Conservation (phyloP, 2,888 invertebrate species). For the Yponomeuta cagnagella region DNA sequence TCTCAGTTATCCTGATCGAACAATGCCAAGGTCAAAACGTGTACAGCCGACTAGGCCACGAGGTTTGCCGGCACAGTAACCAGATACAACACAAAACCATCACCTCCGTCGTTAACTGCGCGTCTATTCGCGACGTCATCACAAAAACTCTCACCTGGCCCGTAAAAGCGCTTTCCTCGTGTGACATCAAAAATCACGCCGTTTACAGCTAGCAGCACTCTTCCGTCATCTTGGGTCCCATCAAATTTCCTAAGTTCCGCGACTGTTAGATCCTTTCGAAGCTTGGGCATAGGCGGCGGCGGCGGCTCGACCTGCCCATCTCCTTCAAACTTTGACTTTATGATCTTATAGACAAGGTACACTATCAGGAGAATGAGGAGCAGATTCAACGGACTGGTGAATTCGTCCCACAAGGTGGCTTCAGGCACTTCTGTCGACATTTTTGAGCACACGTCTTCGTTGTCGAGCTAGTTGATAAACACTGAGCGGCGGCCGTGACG, state of each 20-base stretch:
- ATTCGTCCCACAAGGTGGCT: constrained; percentile 57
- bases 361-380: constrained; percentile 54
- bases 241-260: constrained; percentile 89
- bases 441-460: constrained; percentile 16
- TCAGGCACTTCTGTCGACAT: constrained; percentile 26
- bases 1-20: too few species aligned
- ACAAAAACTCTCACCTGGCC: constrained; percentile 82
- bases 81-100: neutral
- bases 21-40: too few species aligned
- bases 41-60: too few species aligned
- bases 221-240: constrained; percentile 89
- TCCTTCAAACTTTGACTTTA: constrained; percentile 65
- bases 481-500: constrained; percentile 24
- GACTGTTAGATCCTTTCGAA: constrained; percentile 92
- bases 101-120: neutral
- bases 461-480: constrained; percentile 25
- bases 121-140: neutral
- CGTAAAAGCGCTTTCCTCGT: constrained; percentile 92
- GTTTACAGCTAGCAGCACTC: constrained; percentile 94
- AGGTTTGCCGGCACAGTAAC: neutral
- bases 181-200: constrained; percentile 97
- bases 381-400: constrained; percentile 61
- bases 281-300: constrained; percentile 81
- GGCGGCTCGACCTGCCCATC: constrained; percentile 48
- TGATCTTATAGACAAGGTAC: constrained; percentile 79